These are phyloP conservation scores for Sorex fumeus DNA, from an alignment of 2,113 vertebrate genomes.

Conservation along the genomic window DNA sequence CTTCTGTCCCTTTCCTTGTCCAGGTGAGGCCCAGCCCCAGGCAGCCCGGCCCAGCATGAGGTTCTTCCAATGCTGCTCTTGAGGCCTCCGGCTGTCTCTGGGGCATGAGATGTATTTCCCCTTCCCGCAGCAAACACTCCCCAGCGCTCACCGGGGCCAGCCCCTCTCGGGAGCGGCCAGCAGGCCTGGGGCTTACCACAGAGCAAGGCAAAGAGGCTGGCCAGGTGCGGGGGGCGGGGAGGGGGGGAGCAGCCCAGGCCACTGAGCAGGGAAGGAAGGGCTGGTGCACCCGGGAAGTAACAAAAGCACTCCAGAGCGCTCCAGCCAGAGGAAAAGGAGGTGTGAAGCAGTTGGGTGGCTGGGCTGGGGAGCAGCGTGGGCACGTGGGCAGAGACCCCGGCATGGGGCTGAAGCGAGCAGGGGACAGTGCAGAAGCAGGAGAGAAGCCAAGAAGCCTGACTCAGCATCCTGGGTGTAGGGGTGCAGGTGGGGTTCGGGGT, in stretches of 20 bases:
- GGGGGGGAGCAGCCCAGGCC: too few species aligned
- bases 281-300: neutral
- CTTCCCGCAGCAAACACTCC: too few species aligned
- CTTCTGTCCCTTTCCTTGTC: neutral
- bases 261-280: neutral
- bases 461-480: too few species aligned
- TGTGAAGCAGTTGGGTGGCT: neutral
- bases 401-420: neutral
- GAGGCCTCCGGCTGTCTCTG: too few species aligned
- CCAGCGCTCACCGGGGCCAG: too few species aligned
- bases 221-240: neutral
- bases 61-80: too few species aligned
- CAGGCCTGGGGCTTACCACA: too few species aligned
- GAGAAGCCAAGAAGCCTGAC: neutral
- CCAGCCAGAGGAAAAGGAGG: neutral
- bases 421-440: too few species aligned
- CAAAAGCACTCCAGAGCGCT: neutral
- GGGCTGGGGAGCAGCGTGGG: neutral
- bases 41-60: neutral
- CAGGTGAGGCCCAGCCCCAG: neutral
- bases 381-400: neutral
- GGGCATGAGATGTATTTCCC: too few species aligned
- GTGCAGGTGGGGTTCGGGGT: too few species aligned
- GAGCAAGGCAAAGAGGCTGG: too few species aligned
- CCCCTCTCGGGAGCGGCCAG: too few species aligned